phyloP scores from a whole-genome alignment of 2,888 invertebrate genomes.

The Clitarchus hookeri region DNA sequence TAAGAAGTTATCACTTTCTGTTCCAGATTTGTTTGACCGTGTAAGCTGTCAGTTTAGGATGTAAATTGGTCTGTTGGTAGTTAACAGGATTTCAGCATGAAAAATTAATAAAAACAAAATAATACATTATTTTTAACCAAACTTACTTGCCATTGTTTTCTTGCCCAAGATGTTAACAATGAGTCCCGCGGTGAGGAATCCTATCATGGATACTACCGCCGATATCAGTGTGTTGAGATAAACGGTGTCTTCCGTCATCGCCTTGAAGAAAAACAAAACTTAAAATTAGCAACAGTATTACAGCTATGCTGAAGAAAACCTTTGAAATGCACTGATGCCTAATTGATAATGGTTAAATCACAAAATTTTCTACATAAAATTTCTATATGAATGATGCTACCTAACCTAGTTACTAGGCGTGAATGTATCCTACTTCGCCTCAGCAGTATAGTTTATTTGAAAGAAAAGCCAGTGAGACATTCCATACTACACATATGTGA shows the following conservation, averaged over 20 bases:
- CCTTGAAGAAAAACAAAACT: not conserved
- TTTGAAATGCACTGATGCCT: too few species aligned
- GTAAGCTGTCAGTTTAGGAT: too few species aligned
- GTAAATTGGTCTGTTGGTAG: not conserved
- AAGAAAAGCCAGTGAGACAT: too few species aligned
- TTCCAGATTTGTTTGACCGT: too few species aligned
- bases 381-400: too few species aligned
- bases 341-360: too few species aligned
- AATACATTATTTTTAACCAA: not conserved
- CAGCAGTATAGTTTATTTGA: too few species aligned
- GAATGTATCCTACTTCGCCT: too few species aligned
- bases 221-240: not conserved
- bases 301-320: not conserved
- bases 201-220: slow-evolving; percentile 64
- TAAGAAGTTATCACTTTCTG: too few species aligned
- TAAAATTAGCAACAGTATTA: not conserved
- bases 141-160: slow-evolving; percentile 60
- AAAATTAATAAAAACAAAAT: not conserved
- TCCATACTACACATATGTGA: too few species aligned
- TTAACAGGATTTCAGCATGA: not conserved
- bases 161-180: slow-evolving; percentile 60
- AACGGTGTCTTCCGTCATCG: not conserved
- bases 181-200: slow-evolving; percentile 65
- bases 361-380: too few species aligned
- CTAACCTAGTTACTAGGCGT: too few species aligned